These are phyloP conservation scores for Petrolisthes cinctipes DNA, from an alignment of 2,888 invertebrate genomes.

Conservation along the genomic window DNA sequence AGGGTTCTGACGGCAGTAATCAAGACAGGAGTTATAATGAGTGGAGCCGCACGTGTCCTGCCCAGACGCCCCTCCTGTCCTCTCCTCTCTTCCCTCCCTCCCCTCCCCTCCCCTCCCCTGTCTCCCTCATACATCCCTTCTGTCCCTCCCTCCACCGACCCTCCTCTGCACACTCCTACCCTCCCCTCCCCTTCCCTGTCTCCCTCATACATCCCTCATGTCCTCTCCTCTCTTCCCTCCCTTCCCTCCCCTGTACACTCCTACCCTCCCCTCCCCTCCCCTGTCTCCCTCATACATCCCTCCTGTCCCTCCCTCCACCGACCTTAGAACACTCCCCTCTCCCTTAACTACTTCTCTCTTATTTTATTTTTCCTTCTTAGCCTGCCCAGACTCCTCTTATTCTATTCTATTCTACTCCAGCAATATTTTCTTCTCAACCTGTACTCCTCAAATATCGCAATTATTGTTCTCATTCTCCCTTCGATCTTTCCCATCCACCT, in stretches of 20 bases:
- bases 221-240: background rate
- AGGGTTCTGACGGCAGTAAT: background rate
- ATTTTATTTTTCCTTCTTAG: too few species aligned
- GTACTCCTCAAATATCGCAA: too few species aligned
- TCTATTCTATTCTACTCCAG: too few species aligned
- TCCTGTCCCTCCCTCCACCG: background rate
- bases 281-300: background rate
- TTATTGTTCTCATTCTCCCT: too few species aligned
- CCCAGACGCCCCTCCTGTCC: background rate
- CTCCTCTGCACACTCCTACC: background rate
- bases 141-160: background rate
- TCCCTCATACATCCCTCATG: background rate
- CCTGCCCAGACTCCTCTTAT: too few species aligned
- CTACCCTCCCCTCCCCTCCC: background rate
- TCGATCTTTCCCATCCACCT: too few species aligned
- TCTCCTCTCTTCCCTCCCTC: background rate
- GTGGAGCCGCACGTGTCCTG: conserved; percentile 2
- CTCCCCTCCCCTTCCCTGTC: conserved; percentile 2
- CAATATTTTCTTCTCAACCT: too few species aligned
- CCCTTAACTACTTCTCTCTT: too few species aligned
- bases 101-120: background rate
- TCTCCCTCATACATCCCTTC: background rate
- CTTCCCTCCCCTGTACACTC: background rate
- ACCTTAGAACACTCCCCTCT: background rate
- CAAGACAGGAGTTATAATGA: conserved; percentile 9